Evolutionary conservation across 2,888 invertebrate genomes (phyloP), one percentile per base, ranked within the genome.

Genomic region (Cryptocephalus primarius): DNA sequence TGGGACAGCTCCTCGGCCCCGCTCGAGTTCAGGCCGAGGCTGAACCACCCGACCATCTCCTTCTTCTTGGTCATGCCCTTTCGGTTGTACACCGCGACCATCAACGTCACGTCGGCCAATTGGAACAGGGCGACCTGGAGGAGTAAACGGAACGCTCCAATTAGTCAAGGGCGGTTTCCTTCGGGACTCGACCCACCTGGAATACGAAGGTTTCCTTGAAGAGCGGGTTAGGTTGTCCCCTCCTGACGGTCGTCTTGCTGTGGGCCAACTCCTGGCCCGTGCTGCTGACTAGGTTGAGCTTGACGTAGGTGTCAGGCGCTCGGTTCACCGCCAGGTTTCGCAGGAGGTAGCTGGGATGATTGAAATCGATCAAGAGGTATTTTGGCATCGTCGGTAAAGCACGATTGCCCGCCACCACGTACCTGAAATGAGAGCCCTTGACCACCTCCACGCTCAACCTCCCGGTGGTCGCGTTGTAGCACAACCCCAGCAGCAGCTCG

Each of bases 41-140:
- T 88, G 73, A 95, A 91, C 94, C 95, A 95, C 50, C 95, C 95
- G 57, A 95, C 88, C 88, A 94, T 90, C 70, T 95, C 94, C 65
- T 94, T 90, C 57, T 90, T 85, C 67, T 94, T 95, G 56, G 86
- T 85, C 67, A 93, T 89, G 57, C 92, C 85, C 54, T 90, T 85
- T 67, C 92, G 88, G 64, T 83, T 83, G 77, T 94, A 94, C 47
- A 94, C 89, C 1, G 92, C 90, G 53, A 93, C 82, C 85, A 94
- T 91, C 55, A 95, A 76, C 1, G 94, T 95, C 45, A 95, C 94
- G 64, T 95, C 95, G 39, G 86, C 89, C 51, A 95, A 75, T 75
- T 95, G 95, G 70, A 94, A 95, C 55, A 94, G 77, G 38, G 95
- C 91, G 63, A 95, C 92, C 89, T 91, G 67, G 14, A 61, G 47